Conservation (phyloP, 1,140 invertebrate species). For the Drosophila miranda region DNA sequence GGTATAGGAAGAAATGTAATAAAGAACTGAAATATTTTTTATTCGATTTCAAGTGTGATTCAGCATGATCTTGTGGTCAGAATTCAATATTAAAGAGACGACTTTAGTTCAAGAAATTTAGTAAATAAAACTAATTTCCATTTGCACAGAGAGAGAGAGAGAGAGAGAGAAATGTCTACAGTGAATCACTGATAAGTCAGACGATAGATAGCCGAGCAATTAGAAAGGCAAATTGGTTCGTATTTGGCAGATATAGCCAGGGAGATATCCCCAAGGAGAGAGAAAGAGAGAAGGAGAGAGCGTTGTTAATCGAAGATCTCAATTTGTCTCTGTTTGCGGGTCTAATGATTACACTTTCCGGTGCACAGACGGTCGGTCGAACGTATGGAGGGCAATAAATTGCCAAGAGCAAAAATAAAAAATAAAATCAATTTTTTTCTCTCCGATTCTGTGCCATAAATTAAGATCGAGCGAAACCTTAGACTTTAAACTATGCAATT, state of each 20-base stretch:
- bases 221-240: background rate
- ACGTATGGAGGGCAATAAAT: conserved; percentile 52
- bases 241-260: too few relatives aligned
- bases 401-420: conserved; percentile 49
- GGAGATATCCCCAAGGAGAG: conserved; percentile 20
- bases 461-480: conserved; percentile 57
- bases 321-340: conserved; percentile 31
- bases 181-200: conserved; percentile 31
- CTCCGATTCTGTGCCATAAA: conserved; percentile 70
- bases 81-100: too few relatives aligned
- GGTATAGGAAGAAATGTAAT: background rate
- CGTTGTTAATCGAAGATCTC: conserved; percentile 43
- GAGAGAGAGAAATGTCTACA: conserved; percentile 18
- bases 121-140: too few relatives aligned
- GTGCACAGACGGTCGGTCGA: conserved; percentile 35
- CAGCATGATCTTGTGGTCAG: too few relatives aligned
- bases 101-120: background rate
- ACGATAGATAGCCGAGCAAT: conserved; percentile 13
- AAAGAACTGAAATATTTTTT: too few relatives aligned
- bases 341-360: conserved; percentile 63
- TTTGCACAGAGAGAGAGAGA: conserved; percentile 3
- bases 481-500: conserved; percentile 54
- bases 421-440: conserved; percentile 26
- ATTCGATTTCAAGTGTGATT: too few relatives aligned
- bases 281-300: conserved; percentile 29